These are phyloP conservation scores for Eilema caniola DNA, from an alignment of 2,888 invertebrate genomes.

Conservation along the genomic window DNA sequence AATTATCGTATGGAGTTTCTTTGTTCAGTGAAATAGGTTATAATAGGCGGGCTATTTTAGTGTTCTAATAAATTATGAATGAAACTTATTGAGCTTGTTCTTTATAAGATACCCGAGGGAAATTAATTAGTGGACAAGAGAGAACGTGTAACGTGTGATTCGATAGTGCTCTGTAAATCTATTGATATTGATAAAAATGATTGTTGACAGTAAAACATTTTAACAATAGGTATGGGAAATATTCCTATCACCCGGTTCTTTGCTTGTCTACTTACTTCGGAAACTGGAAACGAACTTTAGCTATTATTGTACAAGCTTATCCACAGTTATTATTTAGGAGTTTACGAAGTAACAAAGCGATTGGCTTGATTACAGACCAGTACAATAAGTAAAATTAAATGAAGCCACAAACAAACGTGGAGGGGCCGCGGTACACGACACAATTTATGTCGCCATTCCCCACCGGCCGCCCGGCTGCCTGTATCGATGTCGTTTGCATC, in stretches of 20 bases:
- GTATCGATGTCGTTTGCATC: slow-evolving; percentile 85
- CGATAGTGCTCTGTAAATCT: not conserved
- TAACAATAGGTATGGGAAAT: not conserved
- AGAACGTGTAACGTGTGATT: not conserved
- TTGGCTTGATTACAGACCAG: slow-evolving; percentile 54
- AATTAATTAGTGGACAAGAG: not conserved
- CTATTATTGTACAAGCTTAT: not conserved
- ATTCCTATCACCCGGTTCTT: not conserved
- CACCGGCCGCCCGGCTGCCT: slow-evolving; percentile 58
- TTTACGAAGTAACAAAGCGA: slow-evolving; percentile 62
- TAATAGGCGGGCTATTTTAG: slow-evolving; percentile 4
- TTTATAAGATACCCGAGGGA: not conserved
- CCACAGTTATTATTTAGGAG: slow-evolving; percentile 51
- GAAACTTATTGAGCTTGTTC: not conserved
- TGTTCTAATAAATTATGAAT: slow-evolving; percentile 4
- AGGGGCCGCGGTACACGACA: slow-evolving; percentile 61
- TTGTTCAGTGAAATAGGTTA: slow-evolving; percentile 31
- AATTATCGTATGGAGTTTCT: slow-evolving; percentile 73
- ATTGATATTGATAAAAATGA: not conserved
- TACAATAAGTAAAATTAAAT: slow-evolving; percentile 76
- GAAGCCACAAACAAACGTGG: slow-evolving; percentile 79
- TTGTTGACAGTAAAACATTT: too few species aligned
- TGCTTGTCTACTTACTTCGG: not conserved
- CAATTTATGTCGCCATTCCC: slow-evolving; percentile 73
- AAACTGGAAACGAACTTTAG: not conserved